A percentile compares a stretch with the other conserved stretches of the same genome.
Conservation (phyloP, 2,888 invertebrate genomes). For the Selenia dentaria region DNA sequence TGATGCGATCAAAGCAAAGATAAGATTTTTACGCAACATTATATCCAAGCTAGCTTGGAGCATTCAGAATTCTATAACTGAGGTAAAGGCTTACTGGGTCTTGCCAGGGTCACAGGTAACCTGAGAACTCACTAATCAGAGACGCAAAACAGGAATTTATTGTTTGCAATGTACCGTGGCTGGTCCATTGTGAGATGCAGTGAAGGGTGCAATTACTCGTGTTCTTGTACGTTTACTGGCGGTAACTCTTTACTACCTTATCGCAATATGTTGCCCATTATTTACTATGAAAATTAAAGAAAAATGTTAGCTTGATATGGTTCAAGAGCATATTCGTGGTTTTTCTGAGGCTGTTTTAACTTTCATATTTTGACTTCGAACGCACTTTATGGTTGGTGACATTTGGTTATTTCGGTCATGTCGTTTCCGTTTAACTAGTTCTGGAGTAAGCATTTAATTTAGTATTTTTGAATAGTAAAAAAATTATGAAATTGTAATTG, state of each 20-base stretch:
- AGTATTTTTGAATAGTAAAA: no score
- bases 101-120: conserved; percentile 64
- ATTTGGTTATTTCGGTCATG: conserved; percentile 2
- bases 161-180: conserved; percentile 74
- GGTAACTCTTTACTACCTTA: conserved; percentile 18
- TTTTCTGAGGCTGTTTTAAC: neutral
- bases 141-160: conserved; percentile 79
- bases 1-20: no score
- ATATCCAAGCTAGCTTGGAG: neutral
- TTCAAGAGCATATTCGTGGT: neutral
- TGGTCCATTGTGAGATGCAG: conserved; percentile 77
- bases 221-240: conserved; percentile 22
- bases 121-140: conserved; percentile 77
- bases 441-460: no score
- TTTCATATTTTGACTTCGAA: conserved; percentile 3
- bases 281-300: neutral
- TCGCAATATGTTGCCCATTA: neutral
- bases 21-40: no score
- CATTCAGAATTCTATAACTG: neutral
- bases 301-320: neutral
- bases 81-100: conserved; percentile 37
- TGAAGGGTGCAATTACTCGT: conserved; percentile 78
- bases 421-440: neutral
- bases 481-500: no score
- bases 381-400: conserved; percentile 2